These are phyloP conservation scores for Mythimna lalbum DNA, from an alignment of 2,888 invertebrate species.

Conservation along the genomic window DNA sequence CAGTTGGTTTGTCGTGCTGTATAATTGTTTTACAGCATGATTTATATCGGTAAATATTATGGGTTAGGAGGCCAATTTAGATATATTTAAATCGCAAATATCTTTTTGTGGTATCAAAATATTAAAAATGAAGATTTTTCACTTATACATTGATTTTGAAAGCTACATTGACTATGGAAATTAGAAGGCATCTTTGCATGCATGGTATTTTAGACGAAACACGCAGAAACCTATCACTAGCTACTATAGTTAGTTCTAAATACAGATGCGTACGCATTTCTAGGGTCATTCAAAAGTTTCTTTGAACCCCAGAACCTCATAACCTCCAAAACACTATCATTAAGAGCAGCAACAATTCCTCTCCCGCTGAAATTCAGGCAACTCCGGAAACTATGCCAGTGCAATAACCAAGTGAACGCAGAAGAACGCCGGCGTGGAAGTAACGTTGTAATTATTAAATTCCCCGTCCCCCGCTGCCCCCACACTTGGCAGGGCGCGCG, in stretches of 20 bases:
- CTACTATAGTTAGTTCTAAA: background rate
- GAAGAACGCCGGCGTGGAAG: constrained; percentile 66
- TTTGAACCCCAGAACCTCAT: background rate
- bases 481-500: constrained; percentile 37
- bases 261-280: background rate
- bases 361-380: constrained; percentile 22
- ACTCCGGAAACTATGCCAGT: constrained; percentile 53
- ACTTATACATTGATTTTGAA: too few species aligned
- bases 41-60: background rate
- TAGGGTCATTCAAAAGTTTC: background rate
- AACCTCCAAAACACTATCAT: constrained; percentile 19
- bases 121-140: too few species aligned
- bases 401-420: constrained; percentile 46
- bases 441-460: constrained; percentile 83
- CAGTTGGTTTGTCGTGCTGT: constrained; percentile 22
- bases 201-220: background rate
- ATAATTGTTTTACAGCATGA: constrained; percentile 11
- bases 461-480: constrained; percentile 64
- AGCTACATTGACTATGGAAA: background rate
- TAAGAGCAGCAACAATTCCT: constrained; percentile 33
- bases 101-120: too few species aligned
- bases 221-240: background rate
- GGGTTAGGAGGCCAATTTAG: constrained; percentile 10
- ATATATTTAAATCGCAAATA: background rate
- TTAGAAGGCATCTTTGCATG: background rate